Evolutionary conservation across 2,888 invertebrate species (phyloP).

Genomic region (Parasteatoda lunata): DNA sequence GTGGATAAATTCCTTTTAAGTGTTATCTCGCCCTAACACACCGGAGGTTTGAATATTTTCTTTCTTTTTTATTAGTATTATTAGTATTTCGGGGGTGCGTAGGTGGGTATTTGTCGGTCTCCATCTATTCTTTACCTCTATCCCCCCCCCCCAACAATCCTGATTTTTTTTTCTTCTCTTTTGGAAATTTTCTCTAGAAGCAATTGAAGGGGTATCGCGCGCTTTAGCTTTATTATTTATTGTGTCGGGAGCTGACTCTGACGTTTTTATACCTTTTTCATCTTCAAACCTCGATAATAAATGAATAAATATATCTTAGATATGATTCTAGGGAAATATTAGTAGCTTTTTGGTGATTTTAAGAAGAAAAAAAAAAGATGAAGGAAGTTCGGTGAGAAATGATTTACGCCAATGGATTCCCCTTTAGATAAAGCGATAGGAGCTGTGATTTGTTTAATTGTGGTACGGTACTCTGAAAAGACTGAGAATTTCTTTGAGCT

Average conservation of each 20-base stretch:
- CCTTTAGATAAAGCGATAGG: slow-evolving; percentile 17
- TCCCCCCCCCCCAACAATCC: not conserved
- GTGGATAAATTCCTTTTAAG: slow-evolving; percentile 64
- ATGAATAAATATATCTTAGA: slow-evolving; percentile 57
- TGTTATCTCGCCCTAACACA: slow-evolving; percentile 59
- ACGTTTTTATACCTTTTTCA: slow-evolving; percentile 62
- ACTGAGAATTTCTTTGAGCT: not conserved
- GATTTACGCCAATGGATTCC: slow-evolving; percentile 34
- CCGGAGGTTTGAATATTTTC: slow-evolving; percentile 54
- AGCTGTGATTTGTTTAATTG: slow-evolving; percentile 51
- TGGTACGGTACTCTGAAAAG: not conserved
- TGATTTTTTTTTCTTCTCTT: slow-evolving; percentile 10
- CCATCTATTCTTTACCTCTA: slow-evolving; percentile 37
- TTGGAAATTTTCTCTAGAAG: not conserved
- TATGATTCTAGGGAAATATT: slow-evolving; percentile 31
- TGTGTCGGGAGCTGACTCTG: slow-evolving; percentile 21
- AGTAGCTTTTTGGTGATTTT: slow-evolving; percentile 1
- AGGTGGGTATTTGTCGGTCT: slow-evolving; percentile 24
- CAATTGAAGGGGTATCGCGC: slow-evolving; percentile 18
- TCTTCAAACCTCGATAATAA: slow-evolving; percentile 50
- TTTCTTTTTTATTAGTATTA: slow-evolving; percentile 45
- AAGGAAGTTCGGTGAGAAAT: not conserved
- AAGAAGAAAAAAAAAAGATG: not conserved
- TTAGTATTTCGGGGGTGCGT: slow-evolving; percentile 17
- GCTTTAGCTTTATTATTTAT: slow-evolving; percentile 38